Percentiles rank a stretch among this genome's conserved stretches.
Conservation (phyloP, 2,888 invertebrate genomes). For the Junonia oenone region DNA sequence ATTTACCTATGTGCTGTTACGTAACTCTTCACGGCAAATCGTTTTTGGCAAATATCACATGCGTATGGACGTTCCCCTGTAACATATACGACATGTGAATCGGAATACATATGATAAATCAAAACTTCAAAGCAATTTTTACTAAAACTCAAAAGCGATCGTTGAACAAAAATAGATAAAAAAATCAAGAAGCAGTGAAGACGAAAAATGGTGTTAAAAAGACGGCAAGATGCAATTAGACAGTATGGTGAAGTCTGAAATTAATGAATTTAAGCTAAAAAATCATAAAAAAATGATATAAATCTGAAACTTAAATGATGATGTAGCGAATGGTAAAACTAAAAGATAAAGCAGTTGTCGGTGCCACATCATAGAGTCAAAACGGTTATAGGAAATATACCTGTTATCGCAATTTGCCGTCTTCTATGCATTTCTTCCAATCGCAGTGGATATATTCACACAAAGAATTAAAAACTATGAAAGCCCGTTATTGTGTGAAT, state of each 20-base stretch:
- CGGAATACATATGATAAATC: neutral
- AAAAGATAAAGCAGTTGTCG: conserved; percentile 55
- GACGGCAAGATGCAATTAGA: conserved; percentile 78
- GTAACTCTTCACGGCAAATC: conserved; percentile 90
- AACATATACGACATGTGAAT: conserved; percentile 30
- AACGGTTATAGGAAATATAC: conserved; percentile 39
- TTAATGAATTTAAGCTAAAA: conserved; percentile 62
- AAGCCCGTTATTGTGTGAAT: conserved; percentile 29
- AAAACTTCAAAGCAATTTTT: conserved; percentile 3
- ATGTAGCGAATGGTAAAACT: conserved; percentile 58
- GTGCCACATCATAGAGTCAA: conserved; percentile 70
- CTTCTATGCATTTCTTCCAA: conserved; percentile 45
- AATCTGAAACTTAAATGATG: conserved; percentile 53
- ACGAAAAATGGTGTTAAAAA: conserved; percentile 61
- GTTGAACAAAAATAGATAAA: neutral
- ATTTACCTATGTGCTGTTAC: conserved; percentile 86
- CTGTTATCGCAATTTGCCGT: conserved; percentile 72
- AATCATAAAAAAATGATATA: conserved; percentile 56
- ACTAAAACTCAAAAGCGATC: conserved; percentile 3
- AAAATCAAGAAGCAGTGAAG: conserved; percentile 12
- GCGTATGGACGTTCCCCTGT: conserved; percentile 87
- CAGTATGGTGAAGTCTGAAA: conserved; percentile 64
- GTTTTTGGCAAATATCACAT: conserved; percentile 89
- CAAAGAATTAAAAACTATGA: conserved; percentile 25
- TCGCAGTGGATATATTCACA: conserved; percentile 34